Percentiles rank a stretch among this genome's conserved stretches.
Evolutionary conservation across 37 sponge, comb jelly and placozoan species (phyloP).

Genomic region (Geodia barretti): DNA sequence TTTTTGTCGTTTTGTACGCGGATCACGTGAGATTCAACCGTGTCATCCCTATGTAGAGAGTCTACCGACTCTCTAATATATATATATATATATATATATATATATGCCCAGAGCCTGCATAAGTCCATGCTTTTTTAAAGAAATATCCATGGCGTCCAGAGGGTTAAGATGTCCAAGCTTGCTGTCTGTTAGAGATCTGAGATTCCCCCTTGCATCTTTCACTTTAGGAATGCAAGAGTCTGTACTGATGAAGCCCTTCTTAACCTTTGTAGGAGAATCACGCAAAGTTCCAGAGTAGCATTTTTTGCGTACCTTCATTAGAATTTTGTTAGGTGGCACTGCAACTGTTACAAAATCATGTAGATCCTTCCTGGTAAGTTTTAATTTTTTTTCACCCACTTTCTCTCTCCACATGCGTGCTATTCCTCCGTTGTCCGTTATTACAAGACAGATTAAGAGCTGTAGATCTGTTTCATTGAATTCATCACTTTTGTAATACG

Average conservation of each 20-base stretch:
- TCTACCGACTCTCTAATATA: no score
- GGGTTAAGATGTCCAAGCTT: constrained; percentile 27
- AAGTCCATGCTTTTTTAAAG: no score
- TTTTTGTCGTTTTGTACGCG: no score
- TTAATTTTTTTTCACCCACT: not conserved
- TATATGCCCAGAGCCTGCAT: no score
- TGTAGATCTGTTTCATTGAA: constrained; percentile 34
- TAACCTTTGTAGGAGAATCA: not conserved
- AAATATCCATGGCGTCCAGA: no score
- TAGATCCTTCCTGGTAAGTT: constrained; percentile 30
- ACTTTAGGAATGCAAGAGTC: constrained; percentile 16
- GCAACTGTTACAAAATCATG: constrained; percentile 23
- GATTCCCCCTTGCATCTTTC: not conserved
- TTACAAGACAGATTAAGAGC: not conserved
- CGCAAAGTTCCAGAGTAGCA: constrained; percentile 3
- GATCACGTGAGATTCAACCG: no score
- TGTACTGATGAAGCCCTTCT: not conserved
- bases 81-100: no score
- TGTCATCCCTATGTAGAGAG: no score
- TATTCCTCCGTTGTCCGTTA: constrained; percentile 18
- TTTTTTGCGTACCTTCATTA: constrained; percentile 31
- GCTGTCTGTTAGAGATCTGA: not conserved
- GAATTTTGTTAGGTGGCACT: not conserved
- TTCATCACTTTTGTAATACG: constrained; percentile 8
- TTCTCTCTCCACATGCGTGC: constrained; percentile 18